Percentiles rank a stretch among this genome's conserved stretches.
These are phyloP conservation scores for Micromys minutus DNA, from an alignment of 2,113 vertebrate species.

Conservation along the genomic window DNA sequence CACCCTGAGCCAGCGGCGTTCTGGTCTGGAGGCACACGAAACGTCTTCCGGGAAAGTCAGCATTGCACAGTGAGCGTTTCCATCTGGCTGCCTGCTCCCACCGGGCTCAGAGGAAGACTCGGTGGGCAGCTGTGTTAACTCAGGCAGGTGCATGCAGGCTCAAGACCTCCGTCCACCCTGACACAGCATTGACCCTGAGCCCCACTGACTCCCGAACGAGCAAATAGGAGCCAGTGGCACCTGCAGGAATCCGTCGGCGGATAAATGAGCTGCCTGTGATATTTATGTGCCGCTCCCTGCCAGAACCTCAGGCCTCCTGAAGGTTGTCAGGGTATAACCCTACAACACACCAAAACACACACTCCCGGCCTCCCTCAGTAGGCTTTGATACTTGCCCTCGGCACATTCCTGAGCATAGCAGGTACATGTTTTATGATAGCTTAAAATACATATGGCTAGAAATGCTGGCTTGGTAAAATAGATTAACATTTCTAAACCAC, in stretches of 20 bases:
- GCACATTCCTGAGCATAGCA: conserved; percentile 71
- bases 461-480: conserved; percentile 41
- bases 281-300: neutral
- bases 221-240: neutral
- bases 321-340: conserved; percentile 53
- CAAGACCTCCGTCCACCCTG: neutral
- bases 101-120: neutral
- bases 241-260: neutral
- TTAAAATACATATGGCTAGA: conserved; percentile 58
- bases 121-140: neutral
- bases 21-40: neutral
- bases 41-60: conserved; percentile 16
- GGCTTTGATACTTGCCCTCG: neutral
- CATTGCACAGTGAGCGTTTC: neutral
- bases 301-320: neutral
- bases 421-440: conserved; percentile 61
- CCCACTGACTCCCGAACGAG: neutral
- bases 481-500: conserved; percentile 63
- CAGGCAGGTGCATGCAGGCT: neutral
- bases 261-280: conserved; percentile 22
- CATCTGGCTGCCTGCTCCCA: neutral
- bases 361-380: conserved; percentile 11
- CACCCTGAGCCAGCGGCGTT: neutral
- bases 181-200: neutral
- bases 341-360: conserved; percentile 60